Conservation (phyloP, 2,888 invertebrate genomes). For the Drosophila paranaensis region DNA sequence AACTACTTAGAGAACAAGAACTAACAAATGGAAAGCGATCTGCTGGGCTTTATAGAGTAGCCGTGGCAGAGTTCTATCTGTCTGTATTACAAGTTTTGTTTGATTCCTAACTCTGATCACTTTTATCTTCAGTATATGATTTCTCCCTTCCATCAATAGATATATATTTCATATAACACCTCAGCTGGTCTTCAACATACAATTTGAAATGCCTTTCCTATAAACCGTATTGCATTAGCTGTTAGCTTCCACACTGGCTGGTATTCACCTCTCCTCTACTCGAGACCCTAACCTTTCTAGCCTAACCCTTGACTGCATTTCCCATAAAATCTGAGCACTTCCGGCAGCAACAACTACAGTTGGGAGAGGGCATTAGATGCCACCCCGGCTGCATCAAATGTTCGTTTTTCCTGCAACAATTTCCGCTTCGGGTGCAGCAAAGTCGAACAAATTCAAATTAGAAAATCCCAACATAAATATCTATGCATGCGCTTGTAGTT, state of each 20-base stretch:
- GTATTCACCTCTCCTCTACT: constrained; percentile 47
- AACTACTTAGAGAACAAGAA: constrained; percentile 53
- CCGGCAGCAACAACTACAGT: constrained; percentile 18
- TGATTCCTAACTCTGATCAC: no score
- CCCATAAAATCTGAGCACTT: constrained; percentile 61
- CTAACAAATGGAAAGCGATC: constrained; percentile 40
- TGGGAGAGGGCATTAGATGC: constrained; percentile 13
- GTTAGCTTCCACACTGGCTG: background rate
- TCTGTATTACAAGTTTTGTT: no score
- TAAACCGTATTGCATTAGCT: background rate
- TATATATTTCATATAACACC: background rate
- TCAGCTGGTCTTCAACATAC: background rate
- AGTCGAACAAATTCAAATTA: constrained; percentile 75
- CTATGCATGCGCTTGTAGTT: constrained; percentile 70
- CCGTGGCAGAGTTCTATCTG: no score
- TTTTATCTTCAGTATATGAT: background rate
- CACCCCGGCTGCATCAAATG: constrained; percentile 58
- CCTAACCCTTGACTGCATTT: constrained; percentile 63
- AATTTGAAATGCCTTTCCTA: background rate
- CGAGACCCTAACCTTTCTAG: constrained; percentile 32
- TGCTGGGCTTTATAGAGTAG: background rate
- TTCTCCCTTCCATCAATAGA: no score
- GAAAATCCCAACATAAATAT: constrained; percentile 76
- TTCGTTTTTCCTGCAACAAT: constrained; percentile 70
- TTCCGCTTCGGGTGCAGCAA: constrained; percentile 72